These are phyloP conservation scores for Endotricha flammealis DNA, from an alignment of 2,888 invertebrate genomes.

Conservation along the genomic window DNA sequence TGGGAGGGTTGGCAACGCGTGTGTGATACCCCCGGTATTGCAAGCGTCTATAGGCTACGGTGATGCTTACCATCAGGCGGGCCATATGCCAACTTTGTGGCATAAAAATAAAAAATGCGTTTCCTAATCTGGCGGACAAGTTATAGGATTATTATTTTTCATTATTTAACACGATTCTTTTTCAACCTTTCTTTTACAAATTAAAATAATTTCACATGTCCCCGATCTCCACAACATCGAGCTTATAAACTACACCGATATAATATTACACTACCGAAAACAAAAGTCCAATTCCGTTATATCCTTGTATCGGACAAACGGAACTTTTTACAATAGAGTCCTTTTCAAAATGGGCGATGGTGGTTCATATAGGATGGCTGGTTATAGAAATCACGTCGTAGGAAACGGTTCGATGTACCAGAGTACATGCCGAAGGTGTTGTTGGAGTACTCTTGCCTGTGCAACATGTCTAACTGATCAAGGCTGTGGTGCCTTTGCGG, in stretches of 20 bases:
- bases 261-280: slow-evolving; percentile 40
- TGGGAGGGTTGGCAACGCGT: no score
- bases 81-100: no score
- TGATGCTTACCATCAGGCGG: no score
- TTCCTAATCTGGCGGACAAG: no score
- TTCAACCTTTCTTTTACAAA: no score
- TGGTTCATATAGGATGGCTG: slow-evolving; percentile 60
- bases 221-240: slow-evolving; percentile 39
- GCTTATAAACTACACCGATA: slow-evolving; percentile 31
- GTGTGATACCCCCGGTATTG: no score
- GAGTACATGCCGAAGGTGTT: slow-evolving; percentile 51
- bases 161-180: no score
- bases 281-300: slow-evolving; percentile 52
- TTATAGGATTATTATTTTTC: no score
- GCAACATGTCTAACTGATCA: slow-evolving; percentile 69
- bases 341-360: slow-evolving; percentile 76
- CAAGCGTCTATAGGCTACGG: no score
- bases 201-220: no score
- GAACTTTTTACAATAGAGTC: slow-evolving; percentile 71
- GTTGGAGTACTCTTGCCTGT: slow-evolving; percentile 55
- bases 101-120: no score
- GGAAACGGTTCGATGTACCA: slow-evolving; percentile 40
- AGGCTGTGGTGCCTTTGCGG: slow-evolving; percentile 70
- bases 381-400: slow-evolving; percentile 58
- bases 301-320: slow-evolving; percentile 67